A percentile compares a stretch with the other conserved stretches of the same genome.
Conservation (phyloP, 2,113 vertebrate genomes). For the Cathartes aura region DNA sequence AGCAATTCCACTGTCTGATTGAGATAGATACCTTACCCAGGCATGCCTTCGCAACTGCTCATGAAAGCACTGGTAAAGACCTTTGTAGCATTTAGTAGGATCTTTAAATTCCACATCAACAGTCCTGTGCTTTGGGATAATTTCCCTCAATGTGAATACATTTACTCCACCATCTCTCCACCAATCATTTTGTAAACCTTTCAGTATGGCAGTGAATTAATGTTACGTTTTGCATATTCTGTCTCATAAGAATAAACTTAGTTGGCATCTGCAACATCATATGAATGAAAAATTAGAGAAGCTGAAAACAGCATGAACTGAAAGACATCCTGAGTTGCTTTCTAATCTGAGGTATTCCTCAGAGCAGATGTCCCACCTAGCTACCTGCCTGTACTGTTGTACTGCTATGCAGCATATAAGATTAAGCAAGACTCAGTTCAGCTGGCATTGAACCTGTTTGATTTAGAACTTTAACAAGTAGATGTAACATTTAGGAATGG, state of each 20-base stretch:
- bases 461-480: not conserved
- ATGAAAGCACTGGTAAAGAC: not conserved
- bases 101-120: not conserved
- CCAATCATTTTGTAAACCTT: not conserved
- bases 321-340: not conserved
- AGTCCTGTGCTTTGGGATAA: not conserved
- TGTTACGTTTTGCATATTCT: not conserved
- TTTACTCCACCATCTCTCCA: not conserved
- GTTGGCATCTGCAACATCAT: not conserved
- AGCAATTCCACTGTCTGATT: not conserved
- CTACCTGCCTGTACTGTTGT: not conserved
- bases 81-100: not conserved
- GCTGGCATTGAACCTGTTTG: not conserved
- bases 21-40: not conserved
- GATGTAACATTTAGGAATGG: not conserved
- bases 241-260: not conserved
- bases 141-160: not conserved
- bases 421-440: not conserved
- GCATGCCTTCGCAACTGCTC: not conserved
- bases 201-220: not conserved
- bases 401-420: not conserved
- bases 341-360: not conserved
- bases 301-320: not conserved
- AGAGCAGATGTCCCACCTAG: not conserved
- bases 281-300: not conserved